Conservation (phyloP, 2,888 invertebrate genomes). For the Sisyra nigra region DNA sequence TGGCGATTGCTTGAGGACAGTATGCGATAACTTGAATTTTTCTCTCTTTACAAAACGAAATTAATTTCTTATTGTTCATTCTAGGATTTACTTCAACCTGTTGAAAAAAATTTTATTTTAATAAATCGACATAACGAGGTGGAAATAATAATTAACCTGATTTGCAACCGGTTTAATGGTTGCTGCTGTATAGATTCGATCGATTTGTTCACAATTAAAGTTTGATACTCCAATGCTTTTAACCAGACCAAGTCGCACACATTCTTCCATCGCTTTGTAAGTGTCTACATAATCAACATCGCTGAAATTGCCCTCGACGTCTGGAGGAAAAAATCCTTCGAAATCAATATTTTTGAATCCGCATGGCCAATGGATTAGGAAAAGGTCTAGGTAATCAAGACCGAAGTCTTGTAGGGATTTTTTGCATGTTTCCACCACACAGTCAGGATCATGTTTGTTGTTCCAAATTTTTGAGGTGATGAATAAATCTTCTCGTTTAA, state of each 20-base stretch:
- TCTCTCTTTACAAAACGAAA: conserved; percentile 44
- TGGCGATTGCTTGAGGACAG: conserved; percentile 62
- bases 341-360: conserved; percentile 8
- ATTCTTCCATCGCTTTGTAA: conserved; percentile 52
- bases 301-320: conserved; percentile 16
- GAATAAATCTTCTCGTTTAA: conserved; percentile 57
- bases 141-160: conserved; percentile 30
- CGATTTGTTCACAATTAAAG: conserved; percentile 54
- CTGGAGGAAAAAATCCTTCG: not conserved
- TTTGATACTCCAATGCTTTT: conserved; percentile 61
- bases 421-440: conserved; percentile 23
- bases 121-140: not conserved
- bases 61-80: conserved; percentile 47
- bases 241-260: conserved; percentile 40
- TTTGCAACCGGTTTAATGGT: conserved; percentile 41
- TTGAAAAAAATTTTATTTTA: conserved; percentile 14
- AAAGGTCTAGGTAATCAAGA: conserved; percentile 35
- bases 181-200: conserved; percentile 38
- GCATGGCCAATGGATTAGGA: conserved; percentile 36
- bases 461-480: conserved; percentile 78
- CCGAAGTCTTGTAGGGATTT: conserved; percentile 31
- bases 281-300: conserved; percentile 52
- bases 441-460: conserved; percentile 63
- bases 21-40: conserved; percentile 58
- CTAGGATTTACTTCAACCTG: conserved; percentile 51